Conservation (phyloP, 1,140 invertebrate species). For the Arctopsyche grandis region DNA sequence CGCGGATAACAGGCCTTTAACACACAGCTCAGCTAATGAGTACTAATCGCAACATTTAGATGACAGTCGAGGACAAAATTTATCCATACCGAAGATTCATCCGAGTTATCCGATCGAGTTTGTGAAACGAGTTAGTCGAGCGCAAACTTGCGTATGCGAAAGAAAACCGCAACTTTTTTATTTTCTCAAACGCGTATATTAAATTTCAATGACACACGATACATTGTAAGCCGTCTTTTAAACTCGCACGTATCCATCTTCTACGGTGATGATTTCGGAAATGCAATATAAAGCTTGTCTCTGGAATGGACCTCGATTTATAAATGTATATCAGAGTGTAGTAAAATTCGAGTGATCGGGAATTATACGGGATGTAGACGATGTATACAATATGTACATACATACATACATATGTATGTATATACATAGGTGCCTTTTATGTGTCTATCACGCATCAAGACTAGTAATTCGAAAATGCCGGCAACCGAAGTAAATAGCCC, state of each 20-base stretch:
- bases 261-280: no score
- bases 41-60: not conserved
- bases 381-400: no score
- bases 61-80: not conserved
- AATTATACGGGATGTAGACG: conserved; percentile 18
- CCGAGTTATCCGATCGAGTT: not conserved
- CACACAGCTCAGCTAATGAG: not conserved
- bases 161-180: conserved; percentile 8
- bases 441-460: conserved; percentile 19
- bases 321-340: not conserved
- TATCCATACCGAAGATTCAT: not conserved
- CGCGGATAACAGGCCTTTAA: conserved; percentile 28
- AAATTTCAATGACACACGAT: not conserved
- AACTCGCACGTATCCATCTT: no score
- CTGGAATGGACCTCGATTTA: no score
- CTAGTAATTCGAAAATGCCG: conserved; percentile 32
- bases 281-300: no score
- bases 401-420: no score
- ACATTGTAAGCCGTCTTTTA: not conserved
- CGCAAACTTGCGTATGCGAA: not conserved
- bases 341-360: conserved; percentile 5
- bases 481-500: conserved; percentile 37
- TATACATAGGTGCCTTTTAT: conserved; percentile 25
- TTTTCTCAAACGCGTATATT: not conserved
- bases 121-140: not conserved